Base-by-base conservation (phyloP, 92 coral and sea anemone species). In the Plumapathes pennacea region DNA sequence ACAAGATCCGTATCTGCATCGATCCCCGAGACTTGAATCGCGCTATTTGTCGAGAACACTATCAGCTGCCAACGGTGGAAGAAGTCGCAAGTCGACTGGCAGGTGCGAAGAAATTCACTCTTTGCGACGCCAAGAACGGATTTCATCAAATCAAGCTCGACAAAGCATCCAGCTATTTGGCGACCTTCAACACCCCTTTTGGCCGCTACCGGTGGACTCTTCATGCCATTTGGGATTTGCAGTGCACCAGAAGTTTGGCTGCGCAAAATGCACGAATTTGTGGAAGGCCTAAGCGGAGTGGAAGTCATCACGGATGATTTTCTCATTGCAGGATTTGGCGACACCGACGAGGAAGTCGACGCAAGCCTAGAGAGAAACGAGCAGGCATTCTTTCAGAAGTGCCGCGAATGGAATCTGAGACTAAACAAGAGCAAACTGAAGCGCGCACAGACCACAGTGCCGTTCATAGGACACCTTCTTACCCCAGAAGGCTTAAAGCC, bases 381-480 rank as follows among this genome's bases (percentile, higher is more conserved):
- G 60, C 71, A 70, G 8, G 72, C 80, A 27, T 71, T 79, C 49
- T 65, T 71, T 41, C 58, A 72, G 46, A 80, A 64, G 46, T 80
- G 86, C 58, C 55, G 81, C 9, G 26, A 43, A 61, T 72, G 86
- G 81, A 50, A 80, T 60, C 15, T 80, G 63, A 64, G 45, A 49
- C 50, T 80, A 37, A 72, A 72, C 52, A 64, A 48, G 66, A 54
- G 30, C 17, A 80, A 72, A 46, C 64, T 64, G 41, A 54, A 36
- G 50, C 64, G 58, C 47, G 48, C 21, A 12, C 76, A 72, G 57
- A 3, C 75, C 11, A 18, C 53, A 3, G 76, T 80, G 34, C 46
- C 42, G 32, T 71, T 63, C 49, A 64, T 80, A 76, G 67, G 76
- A 29, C 86, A 80, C 25, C 71, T 77, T 10, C 81, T 66, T 32